Percentiles rank a stretch among this genome's conserved stretches.
Evolutionary conservation across 1,140 invertebrate genomes (phyloP).

Genomic region (Bombus pyrosoma): DNA sequence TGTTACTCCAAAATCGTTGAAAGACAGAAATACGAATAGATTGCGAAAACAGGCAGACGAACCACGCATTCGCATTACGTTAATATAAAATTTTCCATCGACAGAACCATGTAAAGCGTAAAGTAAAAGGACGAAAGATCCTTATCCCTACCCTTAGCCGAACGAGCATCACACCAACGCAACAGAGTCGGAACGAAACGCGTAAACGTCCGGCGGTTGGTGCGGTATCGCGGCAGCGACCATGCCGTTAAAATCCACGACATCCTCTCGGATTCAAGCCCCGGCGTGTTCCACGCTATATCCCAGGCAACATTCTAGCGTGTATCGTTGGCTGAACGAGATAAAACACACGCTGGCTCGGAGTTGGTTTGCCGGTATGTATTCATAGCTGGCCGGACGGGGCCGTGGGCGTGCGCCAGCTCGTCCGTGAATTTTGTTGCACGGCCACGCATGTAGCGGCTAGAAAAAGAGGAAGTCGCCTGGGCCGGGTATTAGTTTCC

Average conservation of each 20-base stretch:
- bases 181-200: background rate
- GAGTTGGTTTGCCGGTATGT: slow-evolving; percentile 18
- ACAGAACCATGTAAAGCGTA: background rate
- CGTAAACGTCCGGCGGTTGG: background rate
- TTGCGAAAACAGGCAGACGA: background rate
- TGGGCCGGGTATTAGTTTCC: slow-evolving; percentile 65
- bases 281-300: background rate
- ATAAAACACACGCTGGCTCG: slow-evolving; percentile 47
- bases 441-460: slow-evolving; percentile 28
- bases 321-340: slow-evolving; percentile 40
- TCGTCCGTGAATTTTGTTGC: slow-evolving; percentile 65
- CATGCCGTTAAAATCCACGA: slow-evolving; percentile 15
- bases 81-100: background rate
- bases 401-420: slow-evolving; percentile 61
- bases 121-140: background rate
- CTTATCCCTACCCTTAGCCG: background rate
- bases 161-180: background rate
- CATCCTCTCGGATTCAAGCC: background rate
- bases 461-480: slow-evolving; percentile 66
- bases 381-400: slow-evolving; percentile 24
- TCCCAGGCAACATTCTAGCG: background rate
- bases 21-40: background rate
- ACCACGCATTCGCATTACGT: background rate
- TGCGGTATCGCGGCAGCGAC: background rate
- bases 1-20: too few species aligned